Evolutionary conservation across 2,888 invertebrate genomes (phyloP).

Genomic region (Isotomurus palustris): DNA sequence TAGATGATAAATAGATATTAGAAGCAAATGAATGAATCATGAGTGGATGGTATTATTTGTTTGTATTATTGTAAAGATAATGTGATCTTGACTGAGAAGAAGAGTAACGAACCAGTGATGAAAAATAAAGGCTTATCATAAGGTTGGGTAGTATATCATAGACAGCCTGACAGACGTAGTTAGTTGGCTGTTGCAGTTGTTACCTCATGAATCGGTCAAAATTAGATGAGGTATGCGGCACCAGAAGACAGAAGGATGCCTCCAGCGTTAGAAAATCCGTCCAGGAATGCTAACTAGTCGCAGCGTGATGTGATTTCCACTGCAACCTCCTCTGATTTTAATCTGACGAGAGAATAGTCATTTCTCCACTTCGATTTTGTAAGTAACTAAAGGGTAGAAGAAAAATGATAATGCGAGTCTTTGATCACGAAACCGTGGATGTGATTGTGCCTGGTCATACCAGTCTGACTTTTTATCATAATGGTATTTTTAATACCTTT

Average conservation of each 20-base stretch:
- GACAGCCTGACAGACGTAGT: background rate
- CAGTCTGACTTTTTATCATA: background rate
- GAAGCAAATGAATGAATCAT: too few species aligned
- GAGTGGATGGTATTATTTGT: too few species aligned
- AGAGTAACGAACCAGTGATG: too few species aligned
- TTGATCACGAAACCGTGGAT: too few species aligned
- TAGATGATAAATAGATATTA: too few species aligned
- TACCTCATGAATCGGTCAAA: too few species aligned
- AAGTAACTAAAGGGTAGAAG: background rate
- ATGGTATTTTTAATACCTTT: background rate
- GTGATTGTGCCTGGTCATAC: background rate
- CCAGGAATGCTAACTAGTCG: conserved; percentile 33
- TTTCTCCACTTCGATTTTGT: conserved; percentile 3
- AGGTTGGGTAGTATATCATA: too few species aligned
- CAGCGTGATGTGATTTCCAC: conserved; percentile 20
- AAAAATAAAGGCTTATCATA: too few species aligned
- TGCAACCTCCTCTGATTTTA: conserved; percentile 3
- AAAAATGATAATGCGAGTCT: too few species aligned
- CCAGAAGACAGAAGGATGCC: conserved; percentile 19
- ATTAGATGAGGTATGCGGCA: conserved; percentile 10
- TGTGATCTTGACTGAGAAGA: too few species aligned
- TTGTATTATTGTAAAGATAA: too few species aligned
- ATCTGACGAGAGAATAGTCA: conserved; percentile 3
- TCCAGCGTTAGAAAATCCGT: conserved; percentile 13
- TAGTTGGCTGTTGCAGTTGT: background rate